Percentiles rank a stretch among this genome's conserved stretches.
Evolutionary conservation across 2,797 vertebrate species (phyloP).

Genomic region (Chiloscyllium punctatum): DNA sequence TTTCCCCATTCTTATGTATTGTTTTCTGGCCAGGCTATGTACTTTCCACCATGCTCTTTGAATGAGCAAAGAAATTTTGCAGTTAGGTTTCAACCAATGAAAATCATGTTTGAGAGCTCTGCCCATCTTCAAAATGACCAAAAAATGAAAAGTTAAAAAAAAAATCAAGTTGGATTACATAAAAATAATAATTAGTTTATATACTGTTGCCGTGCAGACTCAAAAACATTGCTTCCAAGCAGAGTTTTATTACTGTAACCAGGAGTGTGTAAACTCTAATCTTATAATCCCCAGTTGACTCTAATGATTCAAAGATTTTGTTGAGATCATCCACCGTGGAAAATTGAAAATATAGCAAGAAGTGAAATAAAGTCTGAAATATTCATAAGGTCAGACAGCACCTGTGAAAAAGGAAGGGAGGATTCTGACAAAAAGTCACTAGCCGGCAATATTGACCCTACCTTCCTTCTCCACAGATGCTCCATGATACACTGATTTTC

Average conservation of each 20-base stretch:
- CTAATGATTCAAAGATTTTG: background rate
- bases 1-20: background rate
- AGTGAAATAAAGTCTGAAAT: background rate
- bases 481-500: background rate
- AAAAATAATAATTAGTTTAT: background rate
- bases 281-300: background rate
- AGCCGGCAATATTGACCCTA: background rate
- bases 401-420: background rate
- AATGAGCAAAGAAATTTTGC: background rate
- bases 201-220: background rate
- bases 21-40: background rate
- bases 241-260: background rate
- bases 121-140: background rate
- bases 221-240: background rate
- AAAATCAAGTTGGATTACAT: background rate
- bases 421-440: background rate
- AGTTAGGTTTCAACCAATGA: background rate
- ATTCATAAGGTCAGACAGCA: background rate
- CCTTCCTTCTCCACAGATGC: background rate
- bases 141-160: background rate
- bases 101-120: background rate
- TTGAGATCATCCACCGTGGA: background rate
- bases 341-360: background rate
- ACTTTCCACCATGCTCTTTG: background rate
- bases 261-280: background rate